Conservation (phyloP, 2,113 vertebrate genomes). For the Hypomesus transpacificus region DNA sequence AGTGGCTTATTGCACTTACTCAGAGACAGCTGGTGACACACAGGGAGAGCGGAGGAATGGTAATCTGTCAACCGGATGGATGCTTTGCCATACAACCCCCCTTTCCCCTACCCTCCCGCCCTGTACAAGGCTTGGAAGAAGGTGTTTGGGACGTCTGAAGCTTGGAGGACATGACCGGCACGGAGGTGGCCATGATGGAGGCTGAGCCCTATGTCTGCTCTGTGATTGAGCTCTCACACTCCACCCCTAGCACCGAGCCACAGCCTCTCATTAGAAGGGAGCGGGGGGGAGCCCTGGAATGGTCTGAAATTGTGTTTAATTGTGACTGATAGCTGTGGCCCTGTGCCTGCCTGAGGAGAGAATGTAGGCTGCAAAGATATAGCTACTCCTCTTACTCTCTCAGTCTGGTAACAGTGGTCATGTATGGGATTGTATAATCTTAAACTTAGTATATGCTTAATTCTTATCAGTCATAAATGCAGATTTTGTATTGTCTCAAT, state of each 20-base stretch:
- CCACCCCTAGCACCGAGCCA: conserved; percentile 18
- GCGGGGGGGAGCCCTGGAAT: conserved; percentile 26
- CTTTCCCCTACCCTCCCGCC: background rate
- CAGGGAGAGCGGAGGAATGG: conserved; percentile 30
- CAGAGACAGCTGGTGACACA: conserved; percentile 50
- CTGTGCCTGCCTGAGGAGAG: conserved; percentile 14
- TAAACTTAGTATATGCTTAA: too few species aligned
- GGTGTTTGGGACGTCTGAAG: conserved; percentile 16
- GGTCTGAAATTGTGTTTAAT: conserved; percentile 48
- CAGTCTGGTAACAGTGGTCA: too few species aligned
- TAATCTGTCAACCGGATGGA: conserved; percentile 44
- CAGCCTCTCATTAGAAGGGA: conserved; percentile 28
- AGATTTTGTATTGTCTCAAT: too few species aligned
- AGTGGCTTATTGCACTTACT: conserved; percentile 4
- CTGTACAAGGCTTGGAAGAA: conserved; percentile 19
- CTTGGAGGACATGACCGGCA: conserved; percentile 24
- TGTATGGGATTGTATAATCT: too few species aligned
- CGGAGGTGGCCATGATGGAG: conserved; percentile 34
- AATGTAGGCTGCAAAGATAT: background rate
- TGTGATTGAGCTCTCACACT: conserved; percentile 49
- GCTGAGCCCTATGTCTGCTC: conserved; percentile 46
- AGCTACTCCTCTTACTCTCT: too few species aligned
- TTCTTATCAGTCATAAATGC: too few species aligned
- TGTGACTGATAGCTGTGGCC: conserved; percentile 47
- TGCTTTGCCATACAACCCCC: background rate